Conservation (phyloP, 1,140 invertebrate genomes). For the Planococcus citri region DNA sequence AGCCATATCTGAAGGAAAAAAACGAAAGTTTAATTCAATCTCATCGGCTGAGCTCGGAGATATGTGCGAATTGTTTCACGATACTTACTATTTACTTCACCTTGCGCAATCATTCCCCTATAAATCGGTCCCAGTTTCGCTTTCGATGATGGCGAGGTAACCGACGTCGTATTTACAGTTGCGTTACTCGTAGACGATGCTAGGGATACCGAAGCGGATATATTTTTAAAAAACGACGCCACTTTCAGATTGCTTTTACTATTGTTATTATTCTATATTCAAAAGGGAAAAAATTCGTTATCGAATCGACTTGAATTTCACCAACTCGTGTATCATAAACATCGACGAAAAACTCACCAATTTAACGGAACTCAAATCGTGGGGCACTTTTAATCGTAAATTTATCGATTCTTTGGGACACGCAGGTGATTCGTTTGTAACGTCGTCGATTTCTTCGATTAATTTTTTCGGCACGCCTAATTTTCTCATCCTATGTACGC, state of each 20-base stretch:
- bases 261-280: neutral
- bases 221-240: neutral
- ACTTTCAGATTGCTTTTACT: neutral
- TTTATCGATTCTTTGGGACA: conserved; percentile 51
- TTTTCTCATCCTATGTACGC: conserved; percentile 61
- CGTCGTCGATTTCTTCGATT: conserved; percentile 60
- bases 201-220: neutral
- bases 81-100: neutral
- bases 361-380: conserved; percentile 19
- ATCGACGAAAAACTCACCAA: conserved; percentile 12
- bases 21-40: neutral
- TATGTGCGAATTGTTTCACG: neutral
- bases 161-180: no score
- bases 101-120: neutral
- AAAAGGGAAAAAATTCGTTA: neutral
- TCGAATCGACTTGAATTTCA: neutral
- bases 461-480: conserved; percentile 56
- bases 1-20: conserved; percentile 2
- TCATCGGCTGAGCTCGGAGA: neutral
- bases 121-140: neutral
- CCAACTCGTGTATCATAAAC: neutral
- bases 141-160: no score
- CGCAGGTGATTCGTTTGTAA: conserved; percentile 45
- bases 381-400: conserved; percentile 22
- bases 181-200: neutral